Percentiles rank a stretch among this genome's conserved stretches.
phyloP scores from a whole-genome alignment of 1,140 invertebrate species.

The Drosophila carrolli region DNA sequence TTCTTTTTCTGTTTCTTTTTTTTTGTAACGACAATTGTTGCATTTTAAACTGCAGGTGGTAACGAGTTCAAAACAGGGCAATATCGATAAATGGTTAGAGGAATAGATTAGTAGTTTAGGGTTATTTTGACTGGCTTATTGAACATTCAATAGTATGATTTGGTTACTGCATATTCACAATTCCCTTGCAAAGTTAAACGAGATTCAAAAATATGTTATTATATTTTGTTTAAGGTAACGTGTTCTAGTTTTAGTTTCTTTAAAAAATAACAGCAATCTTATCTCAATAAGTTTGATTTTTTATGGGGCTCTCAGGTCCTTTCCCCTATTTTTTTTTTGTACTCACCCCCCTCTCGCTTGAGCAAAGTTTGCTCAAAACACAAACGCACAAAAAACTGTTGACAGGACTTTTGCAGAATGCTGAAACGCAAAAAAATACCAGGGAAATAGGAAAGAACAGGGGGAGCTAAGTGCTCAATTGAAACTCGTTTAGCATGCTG shows the following conservation, averaged over 20 bases:
- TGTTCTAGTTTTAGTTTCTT: too few relatives aligned
- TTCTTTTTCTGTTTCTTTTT: background rate
- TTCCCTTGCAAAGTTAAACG: too few relatives aligned
- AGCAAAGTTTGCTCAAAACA: slow-evolving; percentile 15
- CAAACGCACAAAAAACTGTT: slow-evolving; percentile 31
- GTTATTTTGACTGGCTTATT: background rate
- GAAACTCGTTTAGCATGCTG: slow-evolving; percentile 58
- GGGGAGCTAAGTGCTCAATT: slow-evolving; percentile 53
- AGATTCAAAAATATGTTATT: too few relatives aligned
- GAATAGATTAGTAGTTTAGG: background rate
- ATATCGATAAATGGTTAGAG: slow-evolving; percentile 4
- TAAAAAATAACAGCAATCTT: too few relatives aligned
- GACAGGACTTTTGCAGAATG: slow-evolving; percentile 33
- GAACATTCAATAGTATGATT: background rate
- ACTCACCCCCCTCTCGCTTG: background rate
- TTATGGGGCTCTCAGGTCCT: background rate
- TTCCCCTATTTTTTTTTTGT: background rate
- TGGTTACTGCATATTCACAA: too few relatives aligned
- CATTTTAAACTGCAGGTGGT: slow-evolving; percentile 52
- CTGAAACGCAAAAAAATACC: background rate
- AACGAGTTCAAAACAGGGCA: slow-evolving; percentile 25
- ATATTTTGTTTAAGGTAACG: too few relatives aligned
- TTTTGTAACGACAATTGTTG: slow-evolving; percentile 64
- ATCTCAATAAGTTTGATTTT: background rate
- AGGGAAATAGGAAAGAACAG: slow-evolving; percentile 6